Evolutionary conservation across 2,888 invertebrate genomes (phyloP), one percentile per base, ranked within the genome.

Genomic region (Temnothorax ravouxi): DNA sequence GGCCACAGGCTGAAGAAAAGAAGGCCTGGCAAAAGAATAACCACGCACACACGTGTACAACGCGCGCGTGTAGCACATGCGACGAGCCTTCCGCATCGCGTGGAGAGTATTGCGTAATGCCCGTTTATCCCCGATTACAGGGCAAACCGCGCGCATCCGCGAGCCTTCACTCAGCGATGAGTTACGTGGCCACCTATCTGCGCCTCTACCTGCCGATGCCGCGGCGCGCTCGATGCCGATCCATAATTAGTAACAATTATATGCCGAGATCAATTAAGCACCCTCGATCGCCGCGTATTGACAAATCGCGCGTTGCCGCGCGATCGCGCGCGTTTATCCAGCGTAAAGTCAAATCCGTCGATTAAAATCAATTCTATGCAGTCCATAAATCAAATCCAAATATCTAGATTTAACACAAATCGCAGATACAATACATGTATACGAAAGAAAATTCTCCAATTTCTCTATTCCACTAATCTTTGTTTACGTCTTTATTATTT

Each of bases 81-180:
- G 67, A 69, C 44, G 41, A 76, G 85, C 85, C 88, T 89, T 89
- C 87, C 90, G 86, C 86, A 88, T 89, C 88, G 88, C 79, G 56
- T 76, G 41, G 25, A 76, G 25, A 72, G 64, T 25, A 85, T 90
- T 90, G 74, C 74, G 72, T 66, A 90, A 90, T 75, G 52, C 79
- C 79, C 89, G 87, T 90, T 90, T 89, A 88, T 89, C 87, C 87
- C 84, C 86, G 85, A 89, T 90, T 84, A 90, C 85, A 80, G 84
- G 67, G 90, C 67, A 76, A 83, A 77, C 75, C 72, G 72, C 64
- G 75, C 64, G 75, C 86, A 88, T 88, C 82, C 69, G 47, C 64
- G 82, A 88, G 84, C 88, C 81, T 85, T 88, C 85, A 84, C 87
- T 72, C 41, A 9, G 76, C 25, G 25, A 75, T 50, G 66, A 67